Conservation (phyloP, 2,888 invertebrate species). For the Lasioglossum vierecki region DNA sequence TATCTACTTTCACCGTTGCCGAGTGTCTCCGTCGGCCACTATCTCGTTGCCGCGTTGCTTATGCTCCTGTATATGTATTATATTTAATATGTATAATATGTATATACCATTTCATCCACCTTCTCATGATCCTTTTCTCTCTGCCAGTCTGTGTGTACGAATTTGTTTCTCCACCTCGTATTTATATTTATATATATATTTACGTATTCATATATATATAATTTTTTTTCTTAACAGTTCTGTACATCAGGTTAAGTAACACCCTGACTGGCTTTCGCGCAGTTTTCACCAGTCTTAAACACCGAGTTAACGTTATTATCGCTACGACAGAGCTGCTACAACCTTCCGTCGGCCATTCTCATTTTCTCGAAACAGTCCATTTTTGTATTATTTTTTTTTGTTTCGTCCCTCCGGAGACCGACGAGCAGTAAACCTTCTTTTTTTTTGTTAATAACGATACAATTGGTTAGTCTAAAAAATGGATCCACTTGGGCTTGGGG, state of each 20-base stretch:
- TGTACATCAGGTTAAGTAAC: slow-evolving; percentile 66
- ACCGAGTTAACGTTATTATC: slow-evolving; percentile 73
- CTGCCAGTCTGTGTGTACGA: not conserved
- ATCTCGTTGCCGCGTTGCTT: slow-evolving; percentile 29
- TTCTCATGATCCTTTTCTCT: slow-evolving; percentile 10
- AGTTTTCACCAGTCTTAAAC: slow-evolving; percentile 68
- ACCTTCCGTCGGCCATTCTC: slow-evolving; percentile 50
- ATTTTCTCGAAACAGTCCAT: not conserved
- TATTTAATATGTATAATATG: slow-evolving; percentile 14
- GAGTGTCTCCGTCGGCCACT: slow-evolving; percentile 44
- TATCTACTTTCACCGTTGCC: slow-evolving; percentile 64
- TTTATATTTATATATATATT: slow-evolving; percentile 28
- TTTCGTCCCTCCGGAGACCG: slow-evolving; percentile 24
- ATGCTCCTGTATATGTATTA: slow-evolving; percentile 19
- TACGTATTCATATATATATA: slow-evolving; percentile 39
- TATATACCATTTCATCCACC: slow-evolving; percentile 6
- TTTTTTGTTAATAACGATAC: slow-evolving; percentile 52
- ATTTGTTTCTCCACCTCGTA: not conserved
- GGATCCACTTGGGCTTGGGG: slow-evolving; percentile 23
- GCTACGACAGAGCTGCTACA: slow-evolving; percentile 69
- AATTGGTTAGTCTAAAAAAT: slow-evolving; percentile 57
- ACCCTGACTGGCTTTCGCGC: slow-evolving; percentile 46
- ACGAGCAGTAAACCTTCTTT: slow-evolving; percentile 39
- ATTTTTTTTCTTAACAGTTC: slow-evolving; percentile 55
- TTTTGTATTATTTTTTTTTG: not conserved